Base-by-base conservation (phyloP, 2,888 invertebrate genomes). In the Apodemia duryi region DNA sequence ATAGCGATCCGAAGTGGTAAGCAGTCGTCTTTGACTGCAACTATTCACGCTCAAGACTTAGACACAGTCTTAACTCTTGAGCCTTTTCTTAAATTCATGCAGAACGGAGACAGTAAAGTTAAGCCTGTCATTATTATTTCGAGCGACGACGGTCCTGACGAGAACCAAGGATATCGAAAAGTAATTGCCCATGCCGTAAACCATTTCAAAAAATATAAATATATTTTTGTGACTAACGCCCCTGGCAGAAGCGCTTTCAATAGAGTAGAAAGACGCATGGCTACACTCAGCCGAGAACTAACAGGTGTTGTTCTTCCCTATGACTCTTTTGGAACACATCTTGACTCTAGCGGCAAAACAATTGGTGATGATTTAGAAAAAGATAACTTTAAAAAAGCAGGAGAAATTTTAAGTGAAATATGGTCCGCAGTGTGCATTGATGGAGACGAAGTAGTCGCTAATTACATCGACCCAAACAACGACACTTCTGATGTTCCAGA, bases 91-190 rank as follows among this genome's bases (percentile, higher is more conserved):
- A 38, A 61, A 57, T 69, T 71, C 63, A 62, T 54, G 35, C 67
- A 65, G 66, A 68, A 65, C 66, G 61, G 64, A 43, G 32, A 67
- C 63, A 66, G 66, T 64, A 35, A 70, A 51, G 70, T 74, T 69
- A 77, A 75, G 68, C 73, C 74, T 67, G 72, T 75, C 61, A 57
- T 75, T 62, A 72, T 72, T 52, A 69, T 76, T 54, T 67, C 70
- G 54, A 67, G 67, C 66, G 74, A 76, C 71, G 74, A 74, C 66
- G 74, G 73, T 61, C 73, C 73, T 57, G 74, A 75, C 63, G 74
- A 75, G 73, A 74, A 73, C 70, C 72, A 73, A 63, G 69, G 73
- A 61, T 73, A 73, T 68, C 35, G 66, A 64, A 70, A 70, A 67
- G 74, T 74, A 54, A 74, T 71, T 67, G 63, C 43, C 43, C 67